Evolutionary conservation across 2,113 vertebrate genomes (phyloP).

Genomic region (Aviceda subcristata): DNA sequence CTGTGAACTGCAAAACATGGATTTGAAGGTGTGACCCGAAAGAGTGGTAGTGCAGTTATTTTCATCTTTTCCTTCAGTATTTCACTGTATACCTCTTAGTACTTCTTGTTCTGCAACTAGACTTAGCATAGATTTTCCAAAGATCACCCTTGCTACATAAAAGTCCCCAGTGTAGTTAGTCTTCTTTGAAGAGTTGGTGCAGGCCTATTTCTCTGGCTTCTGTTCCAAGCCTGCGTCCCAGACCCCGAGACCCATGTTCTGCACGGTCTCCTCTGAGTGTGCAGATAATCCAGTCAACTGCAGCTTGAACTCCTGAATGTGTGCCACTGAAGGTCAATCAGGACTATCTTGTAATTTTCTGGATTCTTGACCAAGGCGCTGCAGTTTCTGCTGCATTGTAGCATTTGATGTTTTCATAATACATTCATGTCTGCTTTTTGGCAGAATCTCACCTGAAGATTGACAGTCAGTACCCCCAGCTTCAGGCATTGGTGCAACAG

Average conservation of each 20-base stretch:
- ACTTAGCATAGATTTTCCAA: not conserved
- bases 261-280: not conserved
- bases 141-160: not conserved
- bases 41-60: not conserved
- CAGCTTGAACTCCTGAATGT: not conserved
- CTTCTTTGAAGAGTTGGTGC: not conserved
- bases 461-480: not conserved
- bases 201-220: not conserved
- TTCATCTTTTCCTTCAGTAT: not conserved
- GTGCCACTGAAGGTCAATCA: not conserved
- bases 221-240: not conserved
- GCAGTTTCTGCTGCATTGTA: not conserved
- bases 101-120: not conserved
- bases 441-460: not conserved
- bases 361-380: not conserved
- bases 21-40: not conserved
- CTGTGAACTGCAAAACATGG: not conserved
- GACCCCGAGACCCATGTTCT: accelerated
- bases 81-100: not conserved
- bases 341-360: not conserved
- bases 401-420: not conserved
- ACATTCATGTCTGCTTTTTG: not conserved
- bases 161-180: not conserved
- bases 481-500: not conserved
- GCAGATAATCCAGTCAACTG: not conserved